Conservation (phyloP, 2,113 vertebrate genomes). For the Noturus placidus region DNA sequence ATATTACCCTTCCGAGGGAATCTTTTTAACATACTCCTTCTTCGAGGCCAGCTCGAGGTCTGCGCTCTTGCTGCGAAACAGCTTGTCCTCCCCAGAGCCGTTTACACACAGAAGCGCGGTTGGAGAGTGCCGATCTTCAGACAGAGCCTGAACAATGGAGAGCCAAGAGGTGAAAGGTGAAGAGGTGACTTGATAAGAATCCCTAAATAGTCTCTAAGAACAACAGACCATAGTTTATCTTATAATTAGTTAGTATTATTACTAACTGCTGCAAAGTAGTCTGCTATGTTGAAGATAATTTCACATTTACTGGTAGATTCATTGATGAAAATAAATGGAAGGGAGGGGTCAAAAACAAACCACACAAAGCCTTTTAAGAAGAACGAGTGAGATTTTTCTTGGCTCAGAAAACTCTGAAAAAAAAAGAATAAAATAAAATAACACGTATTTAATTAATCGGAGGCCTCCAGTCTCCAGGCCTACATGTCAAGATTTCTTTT, state of each 20-base stretch:
- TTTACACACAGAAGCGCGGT: slow-evolving; percentile 77
- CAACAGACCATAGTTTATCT: background rate
- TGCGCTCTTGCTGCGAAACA: slow-evolving; percentile 89
- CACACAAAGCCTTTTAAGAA: background rate
- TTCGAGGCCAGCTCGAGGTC: slow-evolving; percentile 82
- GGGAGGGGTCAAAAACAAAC: background rate
- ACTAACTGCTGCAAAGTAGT: background rate
- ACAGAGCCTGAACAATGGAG: slow-evolving; percentile 61
- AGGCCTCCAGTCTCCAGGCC: background rate
- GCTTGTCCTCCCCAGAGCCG: slow-evolving; percentile 86
- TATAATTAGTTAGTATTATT: background rate
- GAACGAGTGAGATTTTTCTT: background rate
- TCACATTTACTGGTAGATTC: background rate
- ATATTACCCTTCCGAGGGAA: slow-evolving; percentile 88
- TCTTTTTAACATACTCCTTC: slow-evolving; percentile 90
- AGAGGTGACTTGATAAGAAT: background rate
- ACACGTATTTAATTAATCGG: background rate
- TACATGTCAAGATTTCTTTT: background rate
- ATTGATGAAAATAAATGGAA: background rate
- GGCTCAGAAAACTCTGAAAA: background rate
- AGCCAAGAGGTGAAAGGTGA: background rate
- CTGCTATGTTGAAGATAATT: too few species aligned
- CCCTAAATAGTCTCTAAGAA: background rate
- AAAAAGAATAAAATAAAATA: too few species aligned
- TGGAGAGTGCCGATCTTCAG: slow-evolving; percentile 70